Evolutionary conservation across 2,113 vertebrate species (phyloP), one percentile per base, ranked within the genome.

Genomic region (Indicator maculatus): DNA sequence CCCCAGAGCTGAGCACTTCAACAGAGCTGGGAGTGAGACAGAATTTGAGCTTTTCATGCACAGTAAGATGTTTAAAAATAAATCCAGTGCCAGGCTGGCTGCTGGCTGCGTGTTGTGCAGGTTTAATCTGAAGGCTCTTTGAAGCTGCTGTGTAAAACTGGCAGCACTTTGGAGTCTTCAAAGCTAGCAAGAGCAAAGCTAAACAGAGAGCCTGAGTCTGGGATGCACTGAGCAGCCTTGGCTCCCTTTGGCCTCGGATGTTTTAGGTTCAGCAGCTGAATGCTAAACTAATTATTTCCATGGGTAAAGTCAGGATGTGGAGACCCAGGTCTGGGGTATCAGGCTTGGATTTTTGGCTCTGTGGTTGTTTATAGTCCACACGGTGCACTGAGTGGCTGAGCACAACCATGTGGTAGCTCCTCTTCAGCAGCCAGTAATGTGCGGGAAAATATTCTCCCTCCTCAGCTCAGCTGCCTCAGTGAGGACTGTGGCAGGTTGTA

Each of bases 381-480:
- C 52, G 3, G 65, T 64, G 91, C 83, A 86, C 28, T 89, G 93
- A 97, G 72, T 95, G 93, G 95, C 93, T 96, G 85, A 16, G 65
- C 83, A 52, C 69, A 95, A 89, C 93, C 93, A 95, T 96, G 96
- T 91, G 95, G 89, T 91, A 66, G 44, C 83, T 93, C 58, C 85
- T 80, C 58, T 74, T 83, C 58, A 0, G 41, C 93, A 96, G 93
- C 94, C 96, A 94, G 91, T 93, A 73, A 52, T 74, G 52, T 50
- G 65, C 85, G 85, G 65, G 70, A 88, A 89, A 67, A 74, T 24
- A 26, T 38, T 93, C 65, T 94, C 76, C 83, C 76, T 53, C 59
- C 38, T 64, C 58, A 1, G 38, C 52, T 80, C 58, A n/a, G 6
- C 7, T 20, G 88, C 72, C 79, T 41, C 74, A 69, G 45, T 3